Evolutionary conservation across 2,888 invertebrate genomes (phyloP).

Genomic region (Prosapia bicincta): DNA sequence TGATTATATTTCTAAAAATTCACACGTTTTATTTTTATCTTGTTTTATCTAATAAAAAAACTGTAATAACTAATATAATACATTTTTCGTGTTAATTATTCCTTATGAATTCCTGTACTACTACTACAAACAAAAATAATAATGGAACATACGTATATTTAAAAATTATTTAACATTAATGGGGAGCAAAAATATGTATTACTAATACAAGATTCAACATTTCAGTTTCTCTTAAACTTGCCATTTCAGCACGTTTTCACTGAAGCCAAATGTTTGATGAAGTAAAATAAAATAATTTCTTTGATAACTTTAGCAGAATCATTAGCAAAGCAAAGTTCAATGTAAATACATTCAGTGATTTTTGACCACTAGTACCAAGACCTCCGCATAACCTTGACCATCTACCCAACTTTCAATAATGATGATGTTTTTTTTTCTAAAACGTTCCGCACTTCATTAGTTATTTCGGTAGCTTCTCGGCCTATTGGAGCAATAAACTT

Average conservation of each 20-base stretch:
- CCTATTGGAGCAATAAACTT: not conserved
- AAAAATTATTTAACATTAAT: too few species aligned
- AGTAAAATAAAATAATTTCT: slow-evolving; percentile 8
- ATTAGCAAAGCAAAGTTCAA: not conserved
- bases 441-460: not conserved
- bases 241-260: not conserved
- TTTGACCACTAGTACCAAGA: not conserved
- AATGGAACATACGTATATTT: too few species aligned
- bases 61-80: too few species aligned
- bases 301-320: not conserved
- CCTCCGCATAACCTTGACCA: not conserved
- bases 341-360: not conserved
- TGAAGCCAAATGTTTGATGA: not conserved
- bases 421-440: not conserved
- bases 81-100: too few species aligned
- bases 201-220: too few species aligned
- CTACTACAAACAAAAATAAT: too few species aligned
- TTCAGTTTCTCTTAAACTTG: slow-evolving; percentile 1
- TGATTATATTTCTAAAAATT: too few species aligned
- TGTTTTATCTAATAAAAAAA: too few species aligned
- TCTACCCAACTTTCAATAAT: not conserved
- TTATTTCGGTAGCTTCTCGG: not conserved
- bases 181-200: too few species aligned
- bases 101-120: too few species aligned
- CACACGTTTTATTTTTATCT: too few species aligned